These are phyloP conservation scores for Chironomus tentans DNA, from an alignment of 2,888 invertebrate genomes.

Conservation along the genomic window DNA sequence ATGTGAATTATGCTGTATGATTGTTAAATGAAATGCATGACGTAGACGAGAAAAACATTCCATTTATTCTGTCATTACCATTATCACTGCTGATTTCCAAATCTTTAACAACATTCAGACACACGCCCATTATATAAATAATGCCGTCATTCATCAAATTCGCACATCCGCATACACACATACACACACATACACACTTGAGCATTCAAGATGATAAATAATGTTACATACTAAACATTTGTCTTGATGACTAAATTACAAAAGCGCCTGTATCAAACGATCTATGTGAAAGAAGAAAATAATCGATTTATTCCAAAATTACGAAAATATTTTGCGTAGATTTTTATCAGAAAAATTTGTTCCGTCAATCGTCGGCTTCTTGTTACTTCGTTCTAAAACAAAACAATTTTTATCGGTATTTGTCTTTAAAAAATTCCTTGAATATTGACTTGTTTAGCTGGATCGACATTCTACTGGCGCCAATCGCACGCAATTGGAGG, in stretches of 20 bases:
- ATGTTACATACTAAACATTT: neutral
- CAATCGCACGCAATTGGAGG: conserved; percentile 68
- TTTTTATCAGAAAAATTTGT: too few species aligned
- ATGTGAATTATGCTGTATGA: too few species aligned
- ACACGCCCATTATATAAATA: neutral
- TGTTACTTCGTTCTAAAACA: neutral
- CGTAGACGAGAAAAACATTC: neutral
- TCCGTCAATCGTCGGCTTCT: too few species aligned
- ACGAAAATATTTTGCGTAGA: neutral
- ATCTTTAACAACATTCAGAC: neutral
- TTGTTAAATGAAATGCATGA: neutral
- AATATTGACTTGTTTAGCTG: conserved; percentile 22
- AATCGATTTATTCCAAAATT: neutral
- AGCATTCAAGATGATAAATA: neutral
- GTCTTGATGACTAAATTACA: neutral
- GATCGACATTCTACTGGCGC: conserved; percentile 57
- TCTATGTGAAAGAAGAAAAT: too few species aligned
- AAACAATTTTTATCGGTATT: neutral
- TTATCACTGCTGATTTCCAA: neutral
- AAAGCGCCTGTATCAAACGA: too few species aligned
- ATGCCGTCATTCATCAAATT: neutral
- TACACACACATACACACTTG: too few species aligned
- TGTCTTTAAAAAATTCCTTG: neutral
- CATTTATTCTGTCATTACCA: conserved; percentile 8
- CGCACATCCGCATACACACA: neutral